Base-by-base conservation (phyloP, 1,140 invertebrate genomes). In the Diorhabda elongata region DNA sequence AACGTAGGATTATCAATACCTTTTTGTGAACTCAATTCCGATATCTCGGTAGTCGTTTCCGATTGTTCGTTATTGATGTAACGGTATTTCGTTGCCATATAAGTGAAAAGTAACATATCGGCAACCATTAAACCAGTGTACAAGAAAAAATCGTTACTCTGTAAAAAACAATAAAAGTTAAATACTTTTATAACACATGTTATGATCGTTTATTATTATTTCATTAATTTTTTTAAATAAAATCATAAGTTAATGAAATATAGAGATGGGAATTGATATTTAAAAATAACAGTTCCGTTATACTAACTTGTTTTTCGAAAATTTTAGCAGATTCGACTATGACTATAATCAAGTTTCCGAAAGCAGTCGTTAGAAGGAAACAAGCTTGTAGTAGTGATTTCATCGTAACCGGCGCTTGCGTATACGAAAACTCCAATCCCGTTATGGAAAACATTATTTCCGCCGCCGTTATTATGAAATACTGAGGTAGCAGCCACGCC, bases 341-440 rank as follows among this genome's bases (percentile, higher is more conserved):
- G 42, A 98, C 87, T 2, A 98, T 89, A 5, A 98, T 88, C 4
- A 97, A 80, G 81, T 98, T 97, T 41, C 97, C 97, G 76, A 96
- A 86, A 0, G 96, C 93, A 5, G 92, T 91, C 0, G 95, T 96
- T 0, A 98, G 79, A 43, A 97, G 83, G 93, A 95, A 98, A 2
- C 88, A 87, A 4, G 96, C 94, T 78, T 94, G 91, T 42, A 99
- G 80, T 0, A 98, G 87, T 0, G 95, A 93, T 78, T 96, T 98
- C 95, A 98, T 97, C 69, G 88, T 91, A n/a, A 83, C 79, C 0
- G 96, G 96, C 0, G 95, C 92, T 86, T 97, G 88, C 5, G 90
- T 90, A 80, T 97, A 98, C 0, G 94, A 92, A 82, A 98, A 98
- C 75, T 96, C 92, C 6, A 97, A 84, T 6, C 95, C 96, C 0